These are phyloP conservation scores for Cacatua alba DNA, from an alignment of 2,113 vertebrate genomes.

Conservation along the genomic window DNA sequence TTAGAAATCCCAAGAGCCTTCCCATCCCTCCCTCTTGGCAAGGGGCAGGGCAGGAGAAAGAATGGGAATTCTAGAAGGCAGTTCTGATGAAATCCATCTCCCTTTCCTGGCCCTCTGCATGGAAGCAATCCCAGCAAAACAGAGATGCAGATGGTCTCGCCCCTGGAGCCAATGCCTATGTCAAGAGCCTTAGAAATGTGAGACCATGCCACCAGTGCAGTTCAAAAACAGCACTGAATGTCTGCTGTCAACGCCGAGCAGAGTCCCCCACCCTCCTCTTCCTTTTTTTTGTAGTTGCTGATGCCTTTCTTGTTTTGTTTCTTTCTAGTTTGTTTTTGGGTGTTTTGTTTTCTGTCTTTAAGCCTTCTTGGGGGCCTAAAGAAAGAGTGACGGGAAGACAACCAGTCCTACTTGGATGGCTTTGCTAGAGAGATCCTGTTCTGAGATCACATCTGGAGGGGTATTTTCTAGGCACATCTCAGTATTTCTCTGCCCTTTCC, in stretches of 20 bases:
- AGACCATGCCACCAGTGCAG: constrained; percentile 46
- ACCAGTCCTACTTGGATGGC: background rate
- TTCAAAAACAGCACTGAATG: background rate
- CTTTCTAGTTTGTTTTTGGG: background rate
- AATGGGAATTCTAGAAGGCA: background rate
- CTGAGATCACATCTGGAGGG: background rate
- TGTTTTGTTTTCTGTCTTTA: background rate
- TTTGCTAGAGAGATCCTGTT: background rate
- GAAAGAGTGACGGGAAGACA: background rate
- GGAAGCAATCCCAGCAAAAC: constrained; percentile 48
- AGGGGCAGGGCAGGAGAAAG: background rate
- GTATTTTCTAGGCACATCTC: background rate
- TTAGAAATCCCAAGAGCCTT: background rate
- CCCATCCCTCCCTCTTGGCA: background rate
- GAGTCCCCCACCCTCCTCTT: background rate
- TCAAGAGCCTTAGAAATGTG: constrained; percentile 52
- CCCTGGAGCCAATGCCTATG: constrained; percentile 30
- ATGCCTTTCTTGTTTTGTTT: background rate
- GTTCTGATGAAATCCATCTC: background rate
- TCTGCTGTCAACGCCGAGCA: background rate
- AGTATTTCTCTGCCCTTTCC: background rate
- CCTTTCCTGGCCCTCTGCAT: background rate
- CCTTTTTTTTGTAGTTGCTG: background rate
- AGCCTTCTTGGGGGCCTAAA: background rate
- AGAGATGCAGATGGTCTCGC: constrained; percentile 36